These are phyloP conservation scores for Sebastes diploproa DNA, from an alignment of 2,797 vertebrate genomes.

Conservation along the genomic window DNA sequence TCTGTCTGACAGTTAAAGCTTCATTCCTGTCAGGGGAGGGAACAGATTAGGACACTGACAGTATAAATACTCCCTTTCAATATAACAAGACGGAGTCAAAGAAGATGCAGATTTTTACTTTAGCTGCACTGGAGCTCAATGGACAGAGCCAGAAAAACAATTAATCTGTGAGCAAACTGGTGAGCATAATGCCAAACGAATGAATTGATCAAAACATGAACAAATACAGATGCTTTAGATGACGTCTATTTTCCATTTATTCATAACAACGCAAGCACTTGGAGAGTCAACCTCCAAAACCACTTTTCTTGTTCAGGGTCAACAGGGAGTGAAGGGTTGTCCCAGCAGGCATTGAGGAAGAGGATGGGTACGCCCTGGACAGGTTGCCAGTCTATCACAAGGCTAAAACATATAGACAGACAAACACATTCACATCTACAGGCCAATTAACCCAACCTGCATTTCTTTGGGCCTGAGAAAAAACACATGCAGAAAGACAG, in stretches of 20 bases:
- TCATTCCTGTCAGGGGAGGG: neutral
- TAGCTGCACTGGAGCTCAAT: neutral
- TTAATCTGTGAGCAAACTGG: conserved; percentile 6
- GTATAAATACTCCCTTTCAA: neutral
- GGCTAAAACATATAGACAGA: neutral
- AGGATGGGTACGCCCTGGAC: neutral
- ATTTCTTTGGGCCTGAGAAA: neutral
- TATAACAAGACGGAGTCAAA: neutral
- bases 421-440: neutral
- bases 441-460: neutral
- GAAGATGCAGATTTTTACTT: neutral
- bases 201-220: conserved; percentile 22
- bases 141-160: neutral
- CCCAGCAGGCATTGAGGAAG: neutral
- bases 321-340: neutral
- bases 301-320: neutral
- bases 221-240: conserved; percentile 26
- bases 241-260: conserved; percentile 35
- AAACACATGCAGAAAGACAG: neutral
- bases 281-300: neutral
- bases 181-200: conserved; percentile 13
- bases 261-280: conserved; percentile 1
- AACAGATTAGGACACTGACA: neutral
- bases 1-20: neutral
- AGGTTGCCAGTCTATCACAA: neutral